phyloP scores from a whole-genome alignment of 2,888 invertebrate genomes.

The Callimorpha dominula region DNA sequence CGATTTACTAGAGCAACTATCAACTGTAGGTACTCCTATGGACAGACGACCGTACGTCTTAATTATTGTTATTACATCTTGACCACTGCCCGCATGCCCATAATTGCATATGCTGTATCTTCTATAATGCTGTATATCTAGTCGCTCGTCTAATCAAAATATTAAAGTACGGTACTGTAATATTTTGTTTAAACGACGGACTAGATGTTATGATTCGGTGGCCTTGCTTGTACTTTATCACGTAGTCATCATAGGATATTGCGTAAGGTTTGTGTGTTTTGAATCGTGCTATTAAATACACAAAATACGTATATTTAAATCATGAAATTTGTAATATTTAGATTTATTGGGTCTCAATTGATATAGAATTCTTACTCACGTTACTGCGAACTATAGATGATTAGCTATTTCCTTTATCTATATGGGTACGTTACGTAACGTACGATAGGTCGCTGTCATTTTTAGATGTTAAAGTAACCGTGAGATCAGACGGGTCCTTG shows the following conservation, averaged over 20 bases:
- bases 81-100: conserved; percentile 61
- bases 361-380: too few species aligned
- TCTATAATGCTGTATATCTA: conserved; percentile 51
- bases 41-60: conserved; percentile 59
- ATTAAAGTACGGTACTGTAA: conserved; percentile 49
- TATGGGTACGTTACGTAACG: too few species aligned
- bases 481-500: too few species aligned
- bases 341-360: too few species aligned
- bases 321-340: conserved; percentile 10
- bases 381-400: too few species aligned
- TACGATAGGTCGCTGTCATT: too few species aligned
- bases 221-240: conserved; percentile 67
- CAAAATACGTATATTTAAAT: conserved; percentile 13
- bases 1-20: conserved; percentile 3
- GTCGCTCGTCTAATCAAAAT: too few species aligned
- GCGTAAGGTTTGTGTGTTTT: conserved; percentile 55
- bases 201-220: conserved; percentile 47
- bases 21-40: conserved; percentile 15
- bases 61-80: conserved; percentile 77
- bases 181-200: conserved; percentile 72
- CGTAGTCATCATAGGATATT: conserved; percentile 59
- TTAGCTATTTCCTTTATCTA: too few species aligned
- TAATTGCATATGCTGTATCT: conserved; percentile 71
- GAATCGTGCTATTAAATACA: conserved; percentile 3
- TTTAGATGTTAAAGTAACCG: too few species aligned